Percentiles rank a stretch among this genome's conserved stretches.
phyloP scores from a whole-genome alignment of 1,140 invertebrate genomes.

The Leptopilina boulardi region DNA sequence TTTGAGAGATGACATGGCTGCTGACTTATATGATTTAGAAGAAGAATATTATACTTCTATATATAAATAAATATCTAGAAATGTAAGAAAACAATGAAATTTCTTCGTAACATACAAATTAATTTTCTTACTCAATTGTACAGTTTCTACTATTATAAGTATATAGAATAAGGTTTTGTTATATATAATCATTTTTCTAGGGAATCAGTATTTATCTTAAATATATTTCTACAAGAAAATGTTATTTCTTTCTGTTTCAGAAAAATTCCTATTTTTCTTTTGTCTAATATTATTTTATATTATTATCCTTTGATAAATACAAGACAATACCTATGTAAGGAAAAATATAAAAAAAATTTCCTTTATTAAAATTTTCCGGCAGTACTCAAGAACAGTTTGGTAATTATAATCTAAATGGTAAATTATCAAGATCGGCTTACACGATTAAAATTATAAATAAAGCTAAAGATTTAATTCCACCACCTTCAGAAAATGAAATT shows the following conservation, averaged over 20 bases:
- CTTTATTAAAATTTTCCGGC: no score
- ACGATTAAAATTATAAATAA: no score
- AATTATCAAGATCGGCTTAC: no score
- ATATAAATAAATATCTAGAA: constrained; percentile 82
- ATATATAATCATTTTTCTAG: constrained; percentile 58
- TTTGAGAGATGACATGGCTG: constrained; percentile 94
- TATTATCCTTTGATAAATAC: no score
- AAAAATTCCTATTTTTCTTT: not conserved
- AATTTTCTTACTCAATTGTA: constrained; percentile 46
- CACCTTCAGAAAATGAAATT: no score
- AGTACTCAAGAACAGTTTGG: no score
- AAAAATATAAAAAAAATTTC: no score
- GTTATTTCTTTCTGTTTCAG: not conserved
- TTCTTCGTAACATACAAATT: not conserved
- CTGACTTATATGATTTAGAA: constrained; percentile 96
- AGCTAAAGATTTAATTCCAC: no score
- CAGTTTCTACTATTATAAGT: constrained; percentile 41
- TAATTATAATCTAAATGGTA: no score
- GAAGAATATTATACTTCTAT: constrained; percentile 98
- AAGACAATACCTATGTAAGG: no score
- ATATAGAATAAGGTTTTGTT: constrained; percentile 54
- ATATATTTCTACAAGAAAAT: constrained; percentile 40
- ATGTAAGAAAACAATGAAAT: constrained; percentile 19
- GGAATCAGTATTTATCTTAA: not conserved
- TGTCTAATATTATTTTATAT: no score